Evolutionary conservation across 2,113 vertebrate genomes (phyloP), one percentile per base, ranked within the genome.

Genomic region (Mobula birostris): DNA sequence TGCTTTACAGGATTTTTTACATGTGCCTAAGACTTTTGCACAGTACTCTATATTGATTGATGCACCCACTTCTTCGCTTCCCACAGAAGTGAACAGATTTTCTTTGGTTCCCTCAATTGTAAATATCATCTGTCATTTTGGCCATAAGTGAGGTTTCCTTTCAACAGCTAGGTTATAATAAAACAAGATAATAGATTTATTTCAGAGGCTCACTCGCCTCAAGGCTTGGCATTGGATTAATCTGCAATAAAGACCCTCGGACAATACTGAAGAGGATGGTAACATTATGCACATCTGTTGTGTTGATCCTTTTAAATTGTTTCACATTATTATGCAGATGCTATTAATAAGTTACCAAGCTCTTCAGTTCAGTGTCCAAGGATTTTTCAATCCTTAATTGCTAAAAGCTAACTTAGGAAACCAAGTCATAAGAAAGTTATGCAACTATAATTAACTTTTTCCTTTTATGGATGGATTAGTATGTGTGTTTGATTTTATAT

Each of bases 291-390:
- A 29, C 27, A 88, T 88, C 27, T 66, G 29, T 15, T 66, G 27
- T 63, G 63, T 19, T 56, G 19, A 27, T 83, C 56, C 48, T 56
- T 48, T 27, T 32, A 17, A 66, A 66, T 17, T 68, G 29, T n/a
- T 66, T 90, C n/a, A 90, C 32, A 1, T 90, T 90, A 90, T 32
- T 68, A 90, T 68, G 27, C 15, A 68, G 29, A 90, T 32, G 32
- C 85, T 66, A 68, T 90, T 90, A 90, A 66, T 90, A 90, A 90
- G 61, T 66, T 90, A 66, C 29, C 29, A 68, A 19, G 85, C n/a
- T 90, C 48, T 58, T 58, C 48, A 58, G 21, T 85, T 85, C 58
- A 58, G 21, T 58, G 48, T 58, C 61, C 61, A 68, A 19, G 61
- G 29, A n/a, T 68, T 17, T 88, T 90, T 90, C 29, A 68, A 90